phyloP scores from a whole-genome alignment of 2,888 invertebrate species.

The Campaea margaritaria region DNA sequence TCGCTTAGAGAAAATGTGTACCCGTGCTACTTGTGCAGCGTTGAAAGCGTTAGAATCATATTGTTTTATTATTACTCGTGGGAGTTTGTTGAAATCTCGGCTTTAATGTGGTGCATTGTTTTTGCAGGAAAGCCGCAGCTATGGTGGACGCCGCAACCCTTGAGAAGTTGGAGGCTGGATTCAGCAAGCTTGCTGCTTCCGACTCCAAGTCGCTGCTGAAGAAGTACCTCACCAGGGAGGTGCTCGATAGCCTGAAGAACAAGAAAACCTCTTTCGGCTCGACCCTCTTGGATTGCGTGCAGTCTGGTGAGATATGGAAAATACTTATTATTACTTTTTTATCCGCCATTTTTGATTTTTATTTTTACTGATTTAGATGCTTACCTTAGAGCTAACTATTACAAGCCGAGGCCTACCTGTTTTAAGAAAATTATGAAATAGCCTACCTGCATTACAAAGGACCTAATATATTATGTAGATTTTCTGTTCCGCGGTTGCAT shows the following conservation, averaged over 20 bases:
- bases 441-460: too few relatives aligned
- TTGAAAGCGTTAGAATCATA: constrained; percentile 76
- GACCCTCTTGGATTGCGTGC: constrained; percentile 96
- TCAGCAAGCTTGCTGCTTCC: constrained; percentile 93
- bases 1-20: constrained; percentile 67
- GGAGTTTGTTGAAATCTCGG: constrained; percentile 27
- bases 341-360: constrained; percentile 24
- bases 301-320: constrained; percentile 89
- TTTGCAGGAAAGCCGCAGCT: constrained; percentile 89
- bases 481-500: too few relatives aligned
- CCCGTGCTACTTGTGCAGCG: constrained; percentile 79
- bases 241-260: constrained; percentile 96
- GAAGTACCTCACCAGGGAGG: constrained; percentile 96
- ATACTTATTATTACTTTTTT: not conserved
- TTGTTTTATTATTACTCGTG: constrained; percentile 38
- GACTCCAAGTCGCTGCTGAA: constrained; percentile 98
- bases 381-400: too few relatives aligned
- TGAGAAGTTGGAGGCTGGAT: constrained; percentile 96
- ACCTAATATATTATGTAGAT: too few relatives aligned
- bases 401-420: constrained; percentile 4
- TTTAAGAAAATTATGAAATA: too few relatives aligned
- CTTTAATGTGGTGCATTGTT: constrained; percentile 30
- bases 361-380: not conserved
- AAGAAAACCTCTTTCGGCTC: constrained; percentile 98
- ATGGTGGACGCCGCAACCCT: constrained; percentile 97